phyloP scores from a whole-genome alignment of 2,113 vertebrate species.

The Hemiscyllium ocellatum region DNA sequence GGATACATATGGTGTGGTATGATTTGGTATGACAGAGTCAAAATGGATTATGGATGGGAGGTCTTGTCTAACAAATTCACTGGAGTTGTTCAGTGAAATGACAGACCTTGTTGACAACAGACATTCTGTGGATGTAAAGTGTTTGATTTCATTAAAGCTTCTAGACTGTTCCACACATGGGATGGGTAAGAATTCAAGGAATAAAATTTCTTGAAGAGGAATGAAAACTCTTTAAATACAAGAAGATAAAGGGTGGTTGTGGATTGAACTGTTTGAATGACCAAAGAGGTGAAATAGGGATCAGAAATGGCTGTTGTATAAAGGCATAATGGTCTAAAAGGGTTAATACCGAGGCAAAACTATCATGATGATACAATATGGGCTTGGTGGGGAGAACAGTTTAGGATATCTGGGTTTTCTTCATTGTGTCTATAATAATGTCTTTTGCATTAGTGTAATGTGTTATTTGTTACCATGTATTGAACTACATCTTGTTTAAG shows the following conservation, averaged over 20 bases:
- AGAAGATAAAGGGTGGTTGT: not conserved
- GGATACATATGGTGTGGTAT: not conserved
- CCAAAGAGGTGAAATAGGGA: not conserved
- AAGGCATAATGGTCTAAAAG: too few relatives aligned
- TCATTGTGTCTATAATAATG: too few relatives aligned
- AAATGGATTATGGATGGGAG: not conserved
- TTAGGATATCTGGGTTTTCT: too few relatives aligned
- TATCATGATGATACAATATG: too few relatives aligned
- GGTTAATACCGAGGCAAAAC: too few relatives aligned
- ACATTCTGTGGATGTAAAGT: not conserved
- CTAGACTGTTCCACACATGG: not conserved
- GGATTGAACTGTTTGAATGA: not conserved
- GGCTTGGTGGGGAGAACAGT: too few relatives aligned
- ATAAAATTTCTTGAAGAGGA: not conserved
- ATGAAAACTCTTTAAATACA: not conserved
- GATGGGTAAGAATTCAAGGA: not conserved
- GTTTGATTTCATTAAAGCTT: not conserved
- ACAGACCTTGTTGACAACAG: not conserved
- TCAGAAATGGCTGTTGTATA: not conserved
- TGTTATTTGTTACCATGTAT: too few relatives aligned
- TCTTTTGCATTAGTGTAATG: too few relatives aligned
- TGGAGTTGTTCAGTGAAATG: constrained; percentile 11
- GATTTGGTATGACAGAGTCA: not conserved
- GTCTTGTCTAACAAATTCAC: not conserved
- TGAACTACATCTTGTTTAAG: too few relatives aligned